phyloP scores from a whole-genome alignment of 2,113 vertebrate genomes.

The Tylochromis polylepis region DNA sequence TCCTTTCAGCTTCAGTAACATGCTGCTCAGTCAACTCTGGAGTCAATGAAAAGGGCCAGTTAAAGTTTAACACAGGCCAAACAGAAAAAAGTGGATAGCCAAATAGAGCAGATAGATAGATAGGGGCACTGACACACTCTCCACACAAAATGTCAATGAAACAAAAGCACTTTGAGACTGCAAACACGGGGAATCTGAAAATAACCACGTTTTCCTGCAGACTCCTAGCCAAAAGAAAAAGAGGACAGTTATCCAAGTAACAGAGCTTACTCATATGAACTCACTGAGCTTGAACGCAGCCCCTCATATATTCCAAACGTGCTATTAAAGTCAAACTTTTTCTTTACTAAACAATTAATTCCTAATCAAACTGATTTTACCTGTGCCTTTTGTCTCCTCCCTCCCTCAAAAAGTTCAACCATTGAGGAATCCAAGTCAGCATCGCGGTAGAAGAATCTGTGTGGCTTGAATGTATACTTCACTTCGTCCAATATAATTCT shows the following conservation, averaged over 20 bases:
- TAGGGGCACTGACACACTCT: slow-evolving; percentile 9
- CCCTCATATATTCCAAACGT: background rate
- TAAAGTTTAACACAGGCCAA: slow-evolving; percentile 61
- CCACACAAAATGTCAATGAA: slow-evolving; percentile 26
- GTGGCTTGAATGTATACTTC: background rate
- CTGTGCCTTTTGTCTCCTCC: no score
- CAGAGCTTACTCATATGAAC: background rate
- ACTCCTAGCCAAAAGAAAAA: background rate
- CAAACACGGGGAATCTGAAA: slow-evolving; percentile 30
- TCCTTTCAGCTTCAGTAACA: background rate
- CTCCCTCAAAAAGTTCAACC: no score
- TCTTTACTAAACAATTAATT: rapidly evolving
- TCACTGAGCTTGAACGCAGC: background rate
- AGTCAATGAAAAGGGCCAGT: slow-evolving; percentile 45
- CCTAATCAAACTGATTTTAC: background rate
- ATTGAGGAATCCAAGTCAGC: background rate
- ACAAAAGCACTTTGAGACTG: slow-evolving; percentile 31
- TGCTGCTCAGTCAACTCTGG: background rate
- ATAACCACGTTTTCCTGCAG: background rate
- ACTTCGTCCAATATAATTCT: background rate
- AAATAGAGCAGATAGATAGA: slow-evolving; percentile 44
- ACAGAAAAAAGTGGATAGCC: slow-evolving; percentile 44
- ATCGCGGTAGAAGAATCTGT: background rate
- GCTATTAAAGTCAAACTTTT: background rate
- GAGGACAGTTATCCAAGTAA: background rate